Base-by-base conservation (phyloP, 2,888 invertebrate species). In the Trichopoda pennipes region DNA sequence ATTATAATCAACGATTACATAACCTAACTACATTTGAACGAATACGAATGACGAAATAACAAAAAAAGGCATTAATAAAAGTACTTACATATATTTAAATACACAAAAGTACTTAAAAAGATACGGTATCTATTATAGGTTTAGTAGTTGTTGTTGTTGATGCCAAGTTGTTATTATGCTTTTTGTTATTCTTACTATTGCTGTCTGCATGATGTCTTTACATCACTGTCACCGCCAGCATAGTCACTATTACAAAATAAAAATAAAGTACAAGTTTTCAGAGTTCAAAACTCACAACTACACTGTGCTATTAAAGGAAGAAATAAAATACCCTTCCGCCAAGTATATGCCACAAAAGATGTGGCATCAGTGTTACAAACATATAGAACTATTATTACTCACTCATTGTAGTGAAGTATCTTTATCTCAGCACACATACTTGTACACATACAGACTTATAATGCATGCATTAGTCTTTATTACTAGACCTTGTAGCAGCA, bases 211-310 rank as follows among this genome's bases (percentile, higher is more conserved):
- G 79, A 82, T 75, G 75, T 79, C 79, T 72, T 82, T 82, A 75
- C 75, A 82, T 82, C 82, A 82, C 72, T 82, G 82, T 80, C 83
- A 80, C 76, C 76, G 60, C 80, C 77, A 70, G 56, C 63, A 69
- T 68, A 79, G 78, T 79, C 79, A 79, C 69, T 68, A 69, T 63
- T 76, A 53, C 60, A 23, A 64, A 23, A 66, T 42, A 64, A 32
- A 58, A 32, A 44, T 19, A 63, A 23, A 58, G 58, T 61, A 58
- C 73, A 68, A 60, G 44, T 55, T 44, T 51, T 32, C 49, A 51
- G 55, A 60, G 81, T 72, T 81, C n/a, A 68, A 84, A 80, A 79
- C 63, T 76, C 81, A 76, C 79, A 79, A 61, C 70, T 28, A 53
- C 79, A 72, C 72, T 72, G 70, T 76, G 78, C 58, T 76, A 82